Conservation (phyloP, 1,140 invertebrate genomes). For the Antheraea pernyi region DNA sequence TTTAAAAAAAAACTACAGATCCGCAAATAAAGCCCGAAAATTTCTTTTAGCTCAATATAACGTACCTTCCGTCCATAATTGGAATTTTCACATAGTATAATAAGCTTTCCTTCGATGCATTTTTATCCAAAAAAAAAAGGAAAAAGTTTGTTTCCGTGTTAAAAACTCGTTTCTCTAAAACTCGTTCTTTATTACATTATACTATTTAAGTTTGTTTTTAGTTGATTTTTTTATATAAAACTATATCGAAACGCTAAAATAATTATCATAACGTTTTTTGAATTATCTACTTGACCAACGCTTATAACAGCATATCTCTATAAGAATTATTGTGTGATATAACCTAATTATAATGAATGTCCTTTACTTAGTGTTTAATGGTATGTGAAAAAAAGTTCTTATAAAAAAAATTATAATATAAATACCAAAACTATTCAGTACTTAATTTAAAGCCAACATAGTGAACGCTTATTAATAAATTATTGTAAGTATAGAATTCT, state of each 20-base stretch:
- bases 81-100: slow-evolving; percentile 59
- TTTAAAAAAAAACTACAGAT: not conserved
- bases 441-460: slow-evolving; percentile 63
- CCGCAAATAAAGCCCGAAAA: slow-evolving; percentile 35
- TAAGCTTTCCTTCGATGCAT: slow-evolving; percentile 51
- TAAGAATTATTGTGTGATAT: slow-evolving; percentile 73
- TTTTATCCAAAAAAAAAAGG: slow-evolving; percentile 23
- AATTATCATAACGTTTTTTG: slow-evolving; percentile 25
- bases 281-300: slow-evolving; percentile 68
- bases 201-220: slow-evolving; percentile 1
- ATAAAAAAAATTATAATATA: slow-evolving; percentile 22
- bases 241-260: not conserved
- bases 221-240: slow-evolving; percentile 9
- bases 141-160: not conserved
- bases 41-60: slow-evolving; percentile 65
- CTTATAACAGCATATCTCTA: slow-evolving; percentile 74
- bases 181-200: not conserved
- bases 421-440: slow-evolving; percentile 69
- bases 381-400: slow-evolving; percentile 40
- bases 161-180: slow-evolving; percentile 11
- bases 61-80: slow-evolving; percentile 71
- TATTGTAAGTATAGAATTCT: not conserved
- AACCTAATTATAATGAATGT: slow-evolving; percentile 49
- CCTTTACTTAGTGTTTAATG: slow-evolving; percentile 59
- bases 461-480: slow-evolving; percentile 48